Base-by-base conservation (phyloP, 2,797 vertebrate genomes). In the Anableps anableps region DNA sequence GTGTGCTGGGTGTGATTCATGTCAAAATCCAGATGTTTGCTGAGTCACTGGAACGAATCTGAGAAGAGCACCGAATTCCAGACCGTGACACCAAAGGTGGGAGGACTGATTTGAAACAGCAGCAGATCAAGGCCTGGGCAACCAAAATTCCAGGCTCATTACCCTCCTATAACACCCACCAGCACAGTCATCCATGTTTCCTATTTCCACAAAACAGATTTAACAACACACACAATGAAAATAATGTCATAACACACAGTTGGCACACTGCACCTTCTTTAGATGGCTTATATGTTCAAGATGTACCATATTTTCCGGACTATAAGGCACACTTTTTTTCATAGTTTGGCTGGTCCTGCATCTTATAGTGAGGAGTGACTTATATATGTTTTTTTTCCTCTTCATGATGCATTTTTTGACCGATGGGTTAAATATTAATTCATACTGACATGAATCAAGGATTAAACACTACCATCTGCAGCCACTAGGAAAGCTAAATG, bases 41-140 rank as follows among this genome's bases (percentile, higher is more conserved):
- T 89, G 76, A 94, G 89, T 94, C 92, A 88, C 76, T 36, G 50
- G 80, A 79, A 41, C 76, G 89, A 86, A 80, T 88, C 80, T 87
- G 83, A 43, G 75, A 82, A 84, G 83, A 90, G 79, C 88, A 83
- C 85, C 80, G 85, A 85, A 89, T 93, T 93, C 92, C 92, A 91
- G 80, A 78, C 88, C 31, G 78, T 88, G 93, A 92, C 85, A 83
- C 79, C 64, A 84, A 86, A 91, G 91, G 92, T 95, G 92, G 94
- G 93, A 93, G 92, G 92, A 94, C 74, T 68, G 86, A 91, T 90
- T 88, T 16, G 34, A 92, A 94, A 91, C 85, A 89, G 88, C 89
- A 91, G 81, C 88, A 81, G 91, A 87, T 90, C 86, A 79, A 38
- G 87, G 89, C 89, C 88, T 86, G 90, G 85, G 92, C 88, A 92